Conservation (phyloP, 2,888 invertebrate species). For the Stenchaetothrips biformis region DNA sequence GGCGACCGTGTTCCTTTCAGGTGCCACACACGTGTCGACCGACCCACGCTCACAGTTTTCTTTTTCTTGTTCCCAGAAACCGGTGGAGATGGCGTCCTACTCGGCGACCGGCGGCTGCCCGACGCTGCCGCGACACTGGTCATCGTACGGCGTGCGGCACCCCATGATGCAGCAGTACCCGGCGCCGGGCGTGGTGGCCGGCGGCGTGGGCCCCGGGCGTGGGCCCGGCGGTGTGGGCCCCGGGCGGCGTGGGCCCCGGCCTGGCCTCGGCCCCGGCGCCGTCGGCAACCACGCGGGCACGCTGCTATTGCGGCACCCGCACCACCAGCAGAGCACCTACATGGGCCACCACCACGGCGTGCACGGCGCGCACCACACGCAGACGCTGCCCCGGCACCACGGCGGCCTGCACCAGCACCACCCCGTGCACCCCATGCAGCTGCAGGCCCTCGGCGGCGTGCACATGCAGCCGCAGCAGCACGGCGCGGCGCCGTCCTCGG, state of each 20-base stretch:
- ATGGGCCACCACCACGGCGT: conserved; percentile 25
- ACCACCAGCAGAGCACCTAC: not conserved
- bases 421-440: conserved; percentile 32
- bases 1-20: too few species aligned
- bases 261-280: not conserved
- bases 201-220: not conserved
- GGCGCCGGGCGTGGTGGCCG: not conserved
- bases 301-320: conserved; percentile 4
- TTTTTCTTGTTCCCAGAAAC: not conserved
- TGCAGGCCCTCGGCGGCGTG: conserved; percentile 31
- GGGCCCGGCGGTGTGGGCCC: too few species aligned
- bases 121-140: conserved; percentile 19
- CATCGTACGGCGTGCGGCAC: conserved; percentile 4
- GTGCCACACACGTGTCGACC: too few species aligned
- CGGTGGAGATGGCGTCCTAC: not conserved
- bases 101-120: not conserved
- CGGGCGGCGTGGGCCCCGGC: not conserved
- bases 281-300: not conserved
- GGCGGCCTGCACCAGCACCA: not conserved
- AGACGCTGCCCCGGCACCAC: conserved; percentile 42
- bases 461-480: conserved; percentile 36
- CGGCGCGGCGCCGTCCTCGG: conserved; percentile 36
- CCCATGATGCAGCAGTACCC: conserved; percentile 8
- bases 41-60: not conserved
- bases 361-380: conserved; percentile 45